Percentiles rank a stretch among this genome's conserved stretches.
These are phyloP conservation scores for Drosophila cognata DNA, from an alignment of 2,888 invertebrate species.

Conservation along the genomic window DNA sequence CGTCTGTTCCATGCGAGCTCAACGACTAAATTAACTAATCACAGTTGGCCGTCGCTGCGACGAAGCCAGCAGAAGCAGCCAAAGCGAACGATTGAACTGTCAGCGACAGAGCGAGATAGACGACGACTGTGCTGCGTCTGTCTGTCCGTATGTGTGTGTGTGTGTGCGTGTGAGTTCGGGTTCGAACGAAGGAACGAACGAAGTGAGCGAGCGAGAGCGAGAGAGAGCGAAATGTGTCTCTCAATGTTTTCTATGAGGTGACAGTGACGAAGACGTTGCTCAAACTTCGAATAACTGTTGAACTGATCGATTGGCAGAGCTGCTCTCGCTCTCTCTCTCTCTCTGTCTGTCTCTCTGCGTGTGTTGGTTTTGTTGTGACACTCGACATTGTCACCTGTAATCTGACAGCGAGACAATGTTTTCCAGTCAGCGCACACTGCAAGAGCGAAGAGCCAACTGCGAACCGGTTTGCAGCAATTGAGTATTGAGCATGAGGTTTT, in stretches of 20 bases:
- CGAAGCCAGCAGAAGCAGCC: conserved; percentile 75
- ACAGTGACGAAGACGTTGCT: conserved; percentile 55
- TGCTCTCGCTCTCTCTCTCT: conserved; percentile 8
- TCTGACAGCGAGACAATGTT: conserved; percentile 81
- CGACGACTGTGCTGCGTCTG: conserved; percentile 10
- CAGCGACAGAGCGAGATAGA: conserved; percentile 61
- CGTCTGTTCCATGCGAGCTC: conserved; percentile 84
- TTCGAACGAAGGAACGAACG: background rate
- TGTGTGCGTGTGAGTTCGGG: conserved; percentile 5
- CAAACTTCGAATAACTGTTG: conserved; percentile 30
- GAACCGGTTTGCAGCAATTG: conserved; percentile 66
- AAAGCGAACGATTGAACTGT: conserved; percentile 79
- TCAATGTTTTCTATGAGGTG: conserved; percentile 21
- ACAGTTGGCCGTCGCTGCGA: conserved; percentile 82
- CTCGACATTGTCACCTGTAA: conserved; percentile 85
- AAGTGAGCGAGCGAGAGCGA: conserved; percentile 22
- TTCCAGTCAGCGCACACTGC: conserved; percentile 52
- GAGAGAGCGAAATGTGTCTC: conserved; percentile 36
- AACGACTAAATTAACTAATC: conserved; percentile 85
- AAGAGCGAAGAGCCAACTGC: conserved; percentile 41
- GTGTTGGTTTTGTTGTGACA: conserved; percentile 73
- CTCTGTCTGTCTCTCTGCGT: conserved; percentile 25
- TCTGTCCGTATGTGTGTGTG: background rate
- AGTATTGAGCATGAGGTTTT: conserved; percentile 3
- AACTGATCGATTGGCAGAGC: conserved; percentile 66